Conservation (phyloP, 2,797 vertebrate species). For the Enteromius fasciolatus region DNA sequence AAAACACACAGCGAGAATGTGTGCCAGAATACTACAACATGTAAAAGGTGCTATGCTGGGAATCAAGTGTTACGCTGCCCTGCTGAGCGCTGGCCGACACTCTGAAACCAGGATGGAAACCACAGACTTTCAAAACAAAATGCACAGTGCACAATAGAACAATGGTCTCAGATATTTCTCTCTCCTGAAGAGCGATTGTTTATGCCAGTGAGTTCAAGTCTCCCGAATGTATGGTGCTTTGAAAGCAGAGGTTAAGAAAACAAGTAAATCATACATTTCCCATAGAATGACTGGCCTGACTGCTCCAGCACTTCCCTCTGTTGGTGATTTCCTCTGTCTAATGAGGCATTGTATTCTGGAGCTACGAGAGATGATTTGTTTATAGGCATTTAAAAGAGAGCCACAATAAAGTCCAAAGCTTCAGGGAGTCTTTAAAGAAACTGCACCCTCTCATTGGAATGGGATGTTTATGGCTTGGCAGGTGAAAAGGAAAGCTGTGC, state of each 20-base stretch:
- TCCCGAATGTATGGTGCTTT: conserved; percentile 3
- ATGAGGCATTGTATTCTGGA: conserved; percentile 18
- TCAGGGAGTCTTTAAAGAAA: conserved; percentile 30
- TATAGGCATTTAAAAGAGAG: conserved; percentile 33
- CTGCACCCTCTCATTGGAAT: conserved; percentile 12
- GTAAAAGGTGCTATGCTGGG: conserved; percentile 12
- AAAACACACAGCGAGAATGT: conserved; percentile 12
- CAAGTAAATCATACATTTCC: conserved; percentile 29
- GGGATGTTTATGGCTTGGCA: conserved; percentile 15
- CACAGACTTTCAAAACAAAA: conserved; percentile 3
- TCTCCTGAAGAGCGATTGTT: conserved; percentile 9
- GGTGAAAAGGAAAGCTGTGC: not conserved
- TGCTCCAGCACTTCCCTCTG: conserved; percentile 1
- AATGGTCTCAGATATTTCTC: conserved; percentile 2
- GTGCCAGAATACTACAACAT: conserved; percentile 15
- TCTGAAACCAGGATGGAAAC: conserved; percentile 24
- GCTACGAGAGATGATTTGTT: conserved; percentile 29
- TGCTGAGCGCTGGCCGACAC: conserved; percentile 24
- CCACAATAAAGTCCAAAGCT: conserved; percentile 26
- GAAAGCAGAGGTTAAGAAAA: conserved; percentile 38
- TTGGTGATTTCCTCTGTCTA: conserved; percentile 25
- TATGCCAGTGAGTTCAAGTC: not conserved
- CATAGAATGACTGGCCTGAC: not conserved
- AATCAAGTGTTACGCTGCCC: conserved; percentile 12
- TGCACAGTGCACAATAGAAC: conserved; percentile 7